Evolutionary conservation across 2,888 invertebrate genomes (phyloP), one percentile per base, ranked within the genome.

Genomic region (Lycaena phlaeas): DNA sequence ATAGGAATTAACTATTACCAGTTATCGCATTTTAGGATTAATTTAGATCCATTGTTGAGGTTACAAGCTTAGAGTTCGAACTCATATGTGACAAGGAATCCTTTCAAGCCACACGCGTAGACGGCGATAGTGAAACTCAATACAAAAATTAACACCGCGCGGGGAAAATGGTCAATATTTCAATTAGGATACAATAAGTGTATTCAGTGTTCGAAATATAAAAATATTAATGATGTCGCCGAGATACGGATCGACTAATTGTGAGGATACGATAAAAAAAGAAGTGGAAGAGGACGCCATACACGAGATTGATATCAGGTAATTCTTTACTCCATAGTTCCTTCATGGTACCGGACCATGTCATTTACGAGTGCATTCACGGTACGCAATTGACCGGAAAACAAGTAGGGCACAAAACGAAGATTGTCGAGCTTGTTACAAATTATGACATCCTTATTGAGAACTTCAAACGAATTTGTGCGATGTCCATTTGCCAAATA

Each of bases 161-260:
- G 44, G 43, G 43, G 47, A 49, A 37, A 44, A 48, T 48, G 42
- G 37, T 41, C 26, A 41, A 12, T 22, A 9, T 36, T 31, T 31
- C 31, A 18, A 6, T 14, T 15, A 22, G 22, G 9, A 15, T 15
- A 17, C 10, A 37, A 22, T 15, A 12, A 17, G 37, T 38, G 27
- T 38, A 27, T 37, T 25, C 12, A 31, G 31, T 40, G 31, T 7
- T 10, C 14, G 26, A 11, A 27, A 40, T 26, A 31, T 38, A 46
- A 40, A n/a, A 38, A 15, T 18, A 4, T 22, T 22, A 43, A 43
- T 34, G 48, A 51, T 51, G 52, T 47, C 44, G 31, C 60, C 64
- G 2, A 79, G 71, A 56, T 82, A 82, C 53, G 82, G 82, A 44
- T 64, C 82, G 5, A 81, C 73, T 27, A 68, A 68, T 44, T 57